Percentiles rank a stretch among this genome's conserved stretches.
These are phyloP conservation scores for Hydraecia micacea DNA, from an alignment of 2,888 invertebrate genomes.

Conservation along the genomic window DNA sequence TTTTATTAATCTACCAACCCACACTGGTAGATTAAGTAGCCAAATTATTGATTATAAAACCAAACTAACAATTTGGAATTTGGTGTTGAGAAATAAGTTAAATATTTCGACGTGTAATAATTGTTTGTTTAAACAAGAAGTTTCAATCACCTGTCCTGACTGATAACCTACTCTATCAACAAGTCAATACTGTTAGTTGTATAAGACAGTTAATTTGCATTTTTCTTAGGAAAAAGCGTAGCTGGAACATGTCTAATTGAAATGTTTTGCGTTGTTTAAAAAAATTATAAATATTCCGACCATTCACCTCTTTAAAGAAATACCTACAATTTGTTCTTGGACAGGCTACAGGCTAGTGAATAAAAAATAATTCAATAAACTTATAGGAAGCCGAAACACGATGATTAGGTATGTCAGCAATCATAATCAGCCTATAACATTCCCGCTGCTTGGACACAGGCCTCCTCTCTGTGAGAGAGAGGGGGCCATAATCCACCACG, in stretches of 20 bases:
- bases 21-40: neutral
- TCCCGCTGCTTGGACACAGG: neutral
- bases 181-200: neutral
- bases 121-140: neutral
- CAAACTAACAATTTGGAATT: neutral
- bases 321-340: neutral
- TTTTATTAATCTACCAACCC: too few relatives aligned
- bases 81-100: neutral
- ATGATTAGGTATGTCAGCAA: too few relatives aligned
- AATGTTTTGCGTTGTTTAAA: neutral
- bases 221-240: neutral
- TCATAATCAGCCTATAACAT: neutral
- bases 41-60: neutral
- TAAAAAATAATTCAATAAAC: neutral
- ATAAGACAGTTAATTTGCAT: neutral
- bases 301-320: neutral
- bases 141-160: slow-evolving; percentile 18
- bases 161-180: slow-evolving; percentile 7
- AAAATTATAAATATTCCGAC: neutral
- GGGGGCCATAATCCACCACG: neutral
- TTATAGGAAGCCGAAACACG: neutral
- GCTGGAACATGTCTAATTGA: slow-evolving; percentile 17
- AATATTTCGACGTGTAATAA: slow-evolving; percentile 11
- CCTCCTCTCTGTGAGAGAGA: too few relatives aligned
- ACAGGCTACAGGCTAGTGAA: neutral